phyloP scores from a whole-genome alignment of 2,888 invertebrate species.

The Coremacera marginata region DNA sequence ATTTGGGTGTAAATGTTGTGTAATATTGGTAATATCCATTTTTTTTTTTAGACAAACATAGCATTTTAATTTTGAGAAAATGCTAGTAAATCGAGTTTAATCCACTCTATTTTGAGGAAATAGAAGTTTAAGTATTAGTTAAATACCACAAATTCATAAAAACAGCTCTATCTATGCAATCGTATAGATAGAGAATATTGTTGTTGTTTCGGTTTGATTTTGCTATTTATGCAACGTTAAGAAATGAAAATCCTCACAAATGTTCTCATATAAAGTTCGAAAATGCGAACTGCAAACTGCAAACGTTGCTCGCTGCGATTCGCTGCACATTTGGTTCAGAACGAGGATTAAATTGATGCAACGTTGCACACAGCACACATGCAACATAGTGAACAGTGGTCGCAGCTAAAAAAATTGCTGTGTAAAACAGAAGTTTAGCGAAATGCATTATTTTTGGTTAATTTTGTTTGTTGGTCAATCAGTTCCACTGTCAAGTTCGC shows the following conservation, averaged over 20 bases:
- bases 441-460: neutral
- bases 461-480: neutral
- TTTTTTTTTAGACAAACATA: neutral
- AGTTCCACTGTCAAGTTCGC: neutral
- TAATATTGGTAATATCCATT: neutral
- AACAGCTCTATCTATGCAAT: neutral
- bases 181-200: neutral
- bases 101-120: too few species aligned
- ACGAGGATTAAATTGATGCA: neutral
- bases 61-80: neutral
- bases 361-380: neutral
- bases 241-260: neutral
- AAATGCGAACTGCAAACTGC: neutral
- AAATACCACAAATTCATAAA: neutral
- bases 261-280: neutral
- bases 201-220: neutral
- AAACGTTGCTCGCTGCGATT: neutral
- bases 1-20: neutral
- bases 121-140: neutral
- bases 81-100: too few species aligned
- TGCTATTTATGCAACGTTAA: neutral
- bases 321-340: neutral
- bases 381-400: neutral
- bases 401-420: too few species aligned
- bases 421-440: too few species aligned